Evolutionary conservation across 1,140 invertebrate species (phyloP), one percentile per base, ranked within the genome.

Genomic region (Drosophila bocqueti): DNA sequence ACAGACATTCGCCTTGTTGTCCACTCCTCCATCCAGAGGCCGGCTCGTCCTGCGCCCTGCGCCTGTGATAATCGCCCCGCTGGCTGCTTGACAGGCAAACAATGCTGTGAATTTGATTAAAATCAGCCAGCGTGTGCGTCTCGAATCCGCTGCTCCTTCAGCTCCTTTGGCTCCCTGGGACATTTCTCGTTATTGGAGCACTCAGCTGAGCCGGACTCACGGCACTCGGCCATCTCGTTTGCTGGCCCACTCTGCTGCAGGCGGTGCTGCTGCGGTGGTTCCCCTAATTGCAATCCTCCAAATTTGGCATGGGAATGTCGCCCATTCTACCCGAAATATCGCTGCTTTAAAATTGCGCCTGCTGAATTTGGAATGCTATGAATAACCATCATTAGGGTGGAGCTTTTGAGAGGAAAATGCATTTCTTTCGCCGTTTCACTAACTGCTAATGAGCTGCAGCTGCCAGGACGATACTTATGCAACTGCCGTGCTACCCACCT

Each of bases 21-120:
- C 59, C 59, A 72, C 50, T 85, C 62, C 78, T 85, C 69, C 59
- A 57, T 36, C 26, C 68, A 47, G 62, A 50, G 40, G 50, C 60
- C 26, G 5, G 29, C 21, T 69, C 65, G 86, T 86, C 79, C 82
- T 57, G 36, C 59, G 81, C 81, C 79, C 79, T 82, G 76, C 67
- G 84, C 74, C 78, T 77, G 75, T 81, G 83, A 91, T 91, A 91
- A 91, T 91, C 87, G 87, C 63, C 49, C 52, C 69, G 68, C 59
- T 80, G 66, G 71, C 72, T 84, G 78, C 69, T 89, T 91, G 90
- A 91, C 90, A 90, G 90, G 84, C 85, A 92, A 91, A 91, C 90
- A 91, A 91, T 91, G 90, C 90, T 91, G 90, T 92, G 90, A 91
- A 91, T 91, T 91, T 90, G 90, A 91, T 91, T 91, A 91, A 90